These are phyloP conservation scores for Acanthis flammea DNA, from an alignment of 2,797 vertebrate species.

Conservation along the genomic window DNA sequence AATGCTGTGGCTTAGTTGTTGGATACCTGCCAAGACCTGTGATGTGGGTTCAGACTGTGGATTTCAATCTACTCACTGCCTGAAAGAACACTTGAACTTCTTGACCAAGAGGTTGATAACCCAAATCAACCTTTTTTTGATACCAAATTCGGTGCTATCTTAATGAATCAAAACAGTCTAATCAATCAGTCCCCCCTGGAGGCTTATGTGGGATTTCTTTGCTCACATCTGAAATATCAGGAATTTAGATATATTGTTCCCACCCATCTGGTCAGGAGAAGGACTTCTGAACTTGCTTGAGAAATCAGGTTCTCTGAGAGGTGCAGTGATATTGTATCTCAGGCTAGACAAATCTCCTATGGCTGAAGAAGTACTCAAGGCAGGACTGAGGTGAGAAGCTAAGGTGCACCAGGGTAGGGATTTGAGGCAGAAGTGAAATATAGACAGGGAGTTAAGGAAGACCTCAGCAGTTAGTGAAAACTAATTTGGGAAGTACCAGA, in stretches of 20 bases:
- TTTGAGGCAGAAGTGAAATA: background rate
- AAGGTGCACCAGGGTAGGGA: background rate
- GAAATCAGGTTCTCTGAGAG: background rate
- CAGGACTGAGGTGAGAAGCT: background rate
- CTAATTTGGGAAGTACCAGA: background rate
- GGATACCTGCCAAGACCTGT: fast-evolving
- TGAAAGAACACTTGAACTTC: background rate
- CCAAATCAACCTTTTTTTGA: background rate
- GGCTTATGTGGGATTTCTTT: background rate
- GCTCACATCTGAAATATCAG: background rate
- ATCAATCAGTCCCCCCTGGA: background rate
- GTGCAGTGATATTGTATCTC: background rate
- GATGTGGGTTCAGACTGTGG: background rate
- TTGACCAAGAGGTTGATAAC: background rate
- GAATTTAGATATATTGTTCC: background rate
- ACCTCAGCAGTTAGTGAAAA: background rate
- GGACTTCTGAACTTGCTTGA: background rate
- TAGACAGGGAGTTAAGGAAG: background rate
- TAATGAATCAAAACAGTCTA: background rate
- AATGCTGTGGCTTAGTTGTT: background rate
- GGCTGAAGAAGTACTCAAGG: background rate
- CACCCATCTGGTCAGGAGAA: background rate
- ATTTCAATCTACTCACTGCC: background rate
- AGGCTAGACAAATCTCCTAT: background rate
- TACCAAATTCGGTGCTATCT: background rate